phyloP scores from a whole-genome alignment of 2,797 vertebrate genomes.

The Anguilla megastoma region DNA sequence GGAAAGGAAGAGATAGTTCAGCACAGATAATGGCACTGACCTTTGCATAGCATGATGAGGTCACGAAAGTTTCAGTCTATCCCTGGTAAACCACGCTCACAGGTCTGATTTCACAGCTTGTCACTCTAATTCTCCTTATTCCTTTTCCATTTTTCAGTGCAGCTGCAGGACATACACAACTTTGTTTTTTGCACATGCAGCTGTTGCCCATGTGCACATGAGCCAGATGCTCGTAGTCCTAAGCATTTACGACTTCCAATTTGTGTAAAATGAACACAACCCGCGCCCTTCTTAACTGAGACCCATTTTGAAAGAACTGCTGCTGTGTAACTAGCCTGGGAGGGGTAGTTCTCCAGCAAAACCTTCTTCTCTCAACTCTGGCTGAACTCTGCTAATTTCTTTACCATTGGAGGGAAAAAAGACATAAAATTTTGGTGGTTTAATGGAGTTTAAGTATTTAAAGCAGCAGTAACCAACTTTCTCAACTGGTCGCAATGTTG shows the following conservation, averaged over 20 bases:
- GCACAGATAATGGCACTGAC: background rate
- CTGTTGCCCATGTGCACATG: background rate
- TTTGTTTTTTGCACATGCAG: background rate
- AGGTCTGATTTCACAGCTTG: background rate
- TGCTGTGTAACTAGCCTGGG: background rate
- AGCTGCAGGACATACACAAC: background rate
- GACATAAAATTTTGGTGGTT: slow-evolving; percentile 23
- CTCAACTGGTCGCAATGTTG: too few relatives aligned
- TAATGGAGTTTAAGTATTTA: slow-evolving; percentile 35
- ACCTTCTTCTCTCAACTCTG: slow-evolving; percentile 43
- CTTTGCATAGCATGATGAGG: background rate
- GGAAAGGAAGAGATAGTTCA: background rate
- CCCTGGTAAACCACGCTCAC: background rate
- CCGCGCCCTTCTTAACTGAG: background rate
- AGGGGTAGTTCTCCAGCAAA: slow-evolving; percentile 10
- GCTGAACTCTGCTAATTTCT: slow-evolving; percentile 37
- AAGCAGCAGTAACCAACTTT: too few relatives aligned
- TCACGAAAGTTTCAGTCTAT: background rate
- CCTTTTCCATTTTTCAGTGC: background rate
- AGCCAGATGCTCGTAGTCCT: background rate
- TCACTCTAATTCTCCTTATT: background rate
- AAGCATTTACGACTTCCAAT: background rate
- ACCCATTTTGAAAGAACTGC: slow-evolving; percentile 6
- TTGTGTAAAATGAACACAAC: background rate
- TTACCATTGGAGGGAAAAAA: slow-evolving; percentile 17